Evolutionary conservation across 2,888 invertebrate species (phyloP).

Genomic region (Cerastoderma edule): DNA sequence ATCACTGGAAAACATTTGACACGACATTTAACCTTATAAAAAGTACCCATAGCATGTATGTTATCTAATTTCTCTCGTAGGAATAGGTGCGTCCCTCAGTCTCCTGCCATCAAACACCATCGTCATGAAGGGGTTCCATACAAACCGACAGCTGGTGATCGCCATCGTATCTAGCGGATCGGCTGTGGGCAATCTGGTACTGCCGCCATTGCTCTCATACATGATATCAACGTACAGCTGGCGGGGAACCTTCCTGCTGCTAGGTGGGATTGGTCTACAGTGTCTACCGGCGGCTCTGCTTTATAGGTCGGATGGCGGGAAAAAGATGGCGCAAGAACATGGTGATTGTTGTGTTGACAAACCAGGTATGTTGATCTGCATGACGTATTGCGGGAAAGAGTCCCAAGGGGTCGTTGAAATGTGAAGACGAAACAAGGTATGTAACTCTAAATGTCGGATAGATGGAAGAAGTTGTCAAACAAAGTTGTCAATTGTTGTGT

Average conservation of each 20-base stretch:
- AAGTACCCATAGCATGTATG: neutral
- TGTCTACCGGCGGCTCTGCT: neutral
- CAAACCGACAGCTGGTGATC: neutral
- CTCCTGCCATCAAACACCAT: neutral
- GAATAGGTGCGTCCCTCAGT: slow-evolving; percentile 2
- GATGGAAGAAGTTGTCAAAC: neutral
- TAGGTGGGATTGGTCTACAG: slow-evolving; percentile 2
- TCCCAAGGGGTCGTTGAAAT: neutral
- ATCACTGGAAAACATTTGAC: neutral
- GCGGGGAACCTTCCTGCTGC: neutral
- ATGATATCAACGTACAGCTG: slow-evolving; percentile 2
- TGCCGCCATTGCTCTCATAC: slow-evolving; percentile 3
- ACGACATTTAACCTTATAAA: neutral
- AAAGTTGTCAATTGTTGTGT: neutral
- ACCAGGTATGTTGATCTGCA: neutral
- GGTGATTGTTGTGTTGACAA: neutral
- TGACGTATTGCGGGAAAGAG: neutral
- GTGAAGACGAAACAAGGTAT: neutral
- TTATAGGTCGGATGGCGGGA: neutral
- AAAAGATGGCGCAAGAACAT: neutral
- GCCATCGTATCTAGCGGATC: slow-evolving; percentile 2
- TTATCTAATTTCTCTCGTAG: neutral
- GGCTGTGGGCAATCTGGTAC: neutral
- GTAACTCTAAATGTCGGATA: neutral
- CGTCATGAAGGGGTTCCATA: neutral